Conservation (phyloP, 2,113 vertebrate genomes). For the Catharus fuscescens region DNA sequence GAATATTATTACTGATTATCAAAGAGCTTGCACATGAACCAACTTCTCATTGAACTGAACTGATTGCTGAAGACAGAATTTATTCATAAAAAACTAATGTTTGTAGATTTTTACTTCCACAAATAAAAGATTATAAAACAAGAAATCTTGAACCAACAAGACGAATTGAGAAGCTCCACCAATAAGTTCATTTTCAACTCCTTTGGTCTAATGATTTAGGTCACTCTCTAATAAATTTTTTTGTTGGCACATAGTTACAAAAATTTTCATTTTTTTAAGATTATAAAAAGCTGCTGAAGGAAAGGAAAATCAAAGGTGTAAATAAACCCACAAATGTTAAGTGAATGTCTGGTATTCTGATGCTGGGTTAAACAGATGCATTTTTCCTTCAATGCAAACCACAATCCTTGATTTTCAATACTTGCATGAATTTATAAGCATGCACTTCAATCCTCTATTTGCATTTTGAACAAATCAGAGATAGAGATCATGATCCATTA, state of each 20-base stretch:
- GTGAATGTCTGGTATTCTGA: slow-evolving; percentile 9
- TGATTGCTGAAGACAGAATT: background rate
- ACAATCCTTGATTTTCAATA: background rate
- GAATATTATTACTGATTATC: background rate
- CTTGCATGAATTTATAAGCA: background rate
- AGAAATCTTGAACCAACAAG: background rate
- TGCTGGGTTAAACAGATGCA: background rate
- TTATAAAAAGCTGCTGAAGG: slow-evolving; percentile 38
- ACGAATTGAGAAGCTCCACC: background rate
- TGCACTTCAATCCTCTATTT: background rate
- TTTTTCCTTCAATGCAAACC: background rate
- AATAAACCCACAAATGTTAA: slow-evolving; percentile 34
- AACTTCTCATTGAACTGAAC: background rate
- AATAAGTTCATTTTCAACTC: background rate
- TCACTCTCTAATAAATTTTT: background rate
- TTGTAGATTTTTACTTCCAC: background rate
- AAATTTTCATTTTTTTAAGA: background rate
- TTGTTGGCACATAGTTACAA: background rate
- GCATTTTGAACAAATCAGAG: background rate
- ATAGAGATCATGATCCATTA: background rate
- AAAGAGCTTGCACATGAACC: background rate
- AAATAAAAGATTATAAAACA: background rate
- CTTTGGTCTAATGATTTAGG: background rate
- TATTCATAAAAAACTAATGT: background rate
- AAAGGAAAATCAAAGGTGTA: slow-evolving; percentile 51